Base-by-base conservation (phyloP, 2,113 vertebrate genomes). In the Ivindomyrus marchei region DNA sequence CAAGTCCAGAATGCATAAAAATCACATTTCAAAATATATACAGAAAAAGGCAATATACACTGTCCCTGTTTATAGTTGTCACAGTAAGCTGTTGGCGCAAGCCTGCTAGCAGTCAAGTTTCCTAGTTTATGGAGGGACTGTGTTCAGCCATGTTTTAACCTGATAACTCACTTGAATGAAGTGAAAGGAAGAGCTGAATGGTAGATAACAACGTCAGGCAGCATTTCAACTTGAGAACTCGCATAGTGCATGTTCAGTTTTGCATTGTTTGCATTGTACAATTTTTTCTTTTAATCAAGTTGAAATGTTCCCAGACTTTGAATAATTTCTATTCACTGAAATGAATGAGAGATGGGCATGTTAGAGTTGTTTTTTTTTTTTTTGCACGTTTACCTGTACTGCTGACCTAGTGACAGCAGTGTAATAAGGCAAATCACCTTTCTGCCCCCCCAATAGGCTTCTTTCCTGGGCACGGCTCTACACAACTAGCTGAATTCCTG, bases 401-500 rank as follows among this genome's bases (percentile, higher is more conserved):
- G 56, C 21, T 45, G 77, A 42, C 66, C 11, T 31, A 83, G 7
- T 42, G 39, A 39, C 11, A 24, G 39, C 19, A 86, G 27, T 56
- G 36, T 39, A 53, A 19, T 53, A 13, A 87, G 53, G 19, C 52
- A 21, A 42, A 27, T 58, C n/a, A 56, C 31, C 36, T 3, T 3
- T 15, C 10, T 47, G 45, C 4, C 36, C 17, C 74, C 42, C 74
- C 58, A 77, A 13, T 77, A 94, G 93, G 93, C 50, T 93, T 94
- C 89, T 94, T 94, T 62, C 89, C 90, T 27, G 91, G 89, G 52
- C n/a, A 50, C 13, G 89, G 91, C 46, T 90, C 89, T 89, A 9
- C 89, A 62, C 89, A 91, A 62, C 91, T 92, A 87, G 91, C 88
- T 9, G 92, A 93, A 47, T 94, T 93, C 89, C 85, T 92, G 88